Evolutionary conservation across 2,888 invertebrate genomes (phyloP).

Genomic region (Plagodis dolabraria): DNA sequence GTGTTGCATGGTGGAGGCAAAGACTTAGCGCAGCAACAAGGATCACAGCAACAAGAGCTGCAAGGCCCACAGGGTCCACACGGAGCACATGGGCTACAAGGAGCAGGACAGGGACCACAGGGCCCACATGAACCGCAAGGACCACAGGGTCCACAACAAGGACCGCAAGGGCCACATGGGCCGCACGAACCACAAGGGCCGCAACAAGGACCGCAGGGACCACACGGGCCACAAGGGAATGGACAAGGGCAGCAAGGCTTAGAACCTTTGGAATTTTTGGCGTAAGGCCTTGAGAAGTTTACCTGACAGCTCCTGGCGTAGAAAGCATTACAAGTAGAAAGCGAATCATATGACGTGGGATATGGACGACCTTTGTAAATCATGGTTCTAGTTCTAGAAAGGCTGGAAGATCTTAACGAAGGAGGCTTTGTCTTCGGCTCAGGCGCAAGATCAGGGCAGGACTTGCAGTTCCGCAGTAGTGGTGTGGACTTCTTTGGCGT

Average conservation of each 20-base stretch:
- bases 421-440: background rate
- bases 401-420: background rate
- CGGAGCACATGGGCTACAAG: conserved; percentile 33
- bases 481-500: background rate
- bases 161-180: background rate
- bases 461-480: background rate
- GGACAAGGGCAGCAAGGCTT: background rate
- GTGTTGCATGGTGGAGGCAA: conserved; percentile 67
- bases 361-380: background rate
- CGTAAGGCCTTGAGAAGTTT: background rate
- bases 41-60: conserved; percentile 49
- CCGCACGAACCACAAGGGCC: background rate
- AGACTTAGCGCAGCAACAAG: conserved; percentile 30
- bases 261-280: background rate
- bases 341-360: background rate
- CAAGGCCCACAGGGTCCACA: conserved; percentile 39
- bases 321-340: background rate
- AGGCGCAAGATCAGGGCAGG: background rate
- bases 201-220: background rate
- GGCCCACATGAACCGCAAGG: conserved; percentile 22
- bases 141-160: too few relatives aligned
- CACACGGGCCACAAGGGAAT: background rate
- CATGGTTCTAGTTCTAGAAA: background rate
- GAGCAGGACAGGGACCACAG: conserved; percentile 46
- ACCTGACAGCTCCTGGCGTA: background rate